Conservation (phyloP, 2,888 invertebrate species). For the Drosophila paramelanica region DNA sequence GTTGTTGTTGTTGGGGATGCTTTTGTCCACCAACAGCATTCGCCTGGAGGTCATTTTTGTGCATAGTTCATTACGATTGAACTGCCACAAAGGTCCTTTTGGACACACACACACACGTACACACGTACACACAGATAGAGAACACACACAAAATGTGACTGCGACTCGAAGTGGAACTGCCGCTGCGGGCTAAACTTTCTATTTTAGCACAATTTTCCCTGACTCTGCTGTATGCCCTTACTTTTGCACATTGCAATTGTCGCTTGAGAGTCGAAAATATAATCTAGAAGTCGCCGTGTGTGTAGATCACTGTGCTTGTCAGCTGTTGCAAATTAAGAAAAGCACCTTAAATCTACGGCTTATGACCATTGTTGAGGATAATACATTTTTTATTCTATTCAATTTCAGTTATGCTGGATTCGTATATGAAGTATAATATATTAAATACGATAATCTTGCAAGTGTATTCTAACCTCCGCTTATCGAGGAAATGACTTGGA, state of each 20-base stretch:
- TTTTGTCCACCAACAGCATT: constrained; percentile 61
- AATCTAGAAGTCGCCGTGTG: not conserved
- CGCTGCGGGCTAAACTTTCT: constrained; percentile 43
- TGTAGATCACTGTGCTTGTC: not conserved
- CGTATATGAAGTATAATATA: not conserved
- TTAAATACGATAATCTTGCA: constrained; percentile 9
- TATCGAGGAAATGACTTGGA: constrained; percentile 39
- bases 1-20: constrained; percentile 32
- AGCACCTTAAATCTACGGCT: not conserved
- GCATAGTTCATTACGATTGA: constrained; percentile 80
- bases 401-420: not conserved
- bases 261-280: not conserved
- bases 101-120: constrained; percentile 23
- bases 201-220: constrained; percentile 37
- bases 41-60: constrained; percentile 75
- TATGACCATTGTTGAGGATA: not conserved
- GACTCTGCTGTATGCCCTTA: constrained; percentile 27
- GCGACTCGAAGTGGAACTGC: constrained; percentile 29
- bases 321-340: not conserved
- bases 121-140: constrained; percentile 4
- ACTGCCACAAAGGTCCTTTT: constrained; percentile 71
- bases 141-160: constrained; percentile 11
- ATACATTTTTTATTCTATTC: too few species aligned
- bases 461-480: constrained; percentile 34
- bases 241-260: constrained; percentile 2